phyloP scores from a whole-genome alignment of 2,888 invertebrate species.

The Eilema griseolum region DNA sequence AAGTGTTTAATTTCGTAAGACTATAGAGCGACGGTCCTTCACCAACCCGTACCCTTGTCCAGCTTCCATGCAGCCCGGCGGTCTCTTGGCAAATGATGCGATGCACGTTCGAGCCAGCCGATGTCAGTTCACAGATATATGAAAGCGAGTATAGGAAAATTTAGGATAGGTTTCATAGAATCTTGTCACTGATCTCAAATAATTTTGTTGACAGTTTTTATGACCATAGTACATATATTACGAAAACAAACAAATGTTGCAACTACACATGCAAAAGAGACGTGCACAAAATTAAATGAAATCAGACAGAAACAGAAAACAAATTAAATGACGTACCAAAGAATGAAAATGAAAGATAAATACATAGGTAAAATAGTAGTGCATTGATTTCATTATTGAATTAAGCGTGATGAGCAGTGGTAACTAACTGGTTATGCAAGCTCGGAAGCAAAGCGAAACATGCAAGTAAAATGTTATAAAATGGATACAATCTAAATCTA shows the following conservation, averaged over 20 bases:
- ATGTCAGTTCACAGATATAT: constrained; percentile 64
- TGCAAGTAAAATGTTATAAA: constrained; percentile 63
- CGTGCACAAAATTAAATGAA: constrained; percentile 85
- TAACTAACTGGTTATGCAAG: constrained; percentile 53
- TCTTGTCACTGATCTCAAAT: constrained; percentile 86
- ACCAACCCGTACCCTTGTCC: constrained; percentile 80
- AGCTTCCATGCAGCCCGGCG: constrained; percentile 82
- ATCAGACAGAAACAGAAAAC: constrained; percentile 67
- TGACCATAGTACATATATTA: constrained; percentile 29
- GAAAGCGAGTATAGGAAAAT: constrained; percentile 61
- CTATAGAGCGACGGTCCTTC: constrained; percentile 67
- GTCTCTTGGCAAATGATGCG: constrained; percentile 74
- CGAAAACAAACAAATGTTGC: constrained; percentile 51
- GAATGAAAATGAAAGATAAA: constrained; percentile 33
- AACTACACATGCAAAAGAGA: constrained; percentile 51
- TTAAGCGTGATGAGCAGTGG: constrained; percentile 56
- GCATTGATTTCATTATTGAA: constrained; percentile 42
- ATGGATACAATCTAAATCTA: constrained; percentile 52
- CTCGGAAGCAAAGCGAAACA: constrained; percentile 69
- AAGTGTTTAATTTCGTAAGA: constrained; percentile 70
- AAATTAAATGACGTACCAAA: constrained; percentile 42
- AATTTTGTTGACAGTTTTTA: constrained; percentile 68
- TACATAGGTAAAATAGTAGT: constrained; percentile 40
- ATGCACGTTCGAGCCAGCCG: constrained; percentile 67
- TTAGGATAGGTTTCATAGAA: constrained; percentile 68